phyloP scores from a whole-genome alignment of 2,888 invertebrate species.

The Lasioglossum morio region DNA sequence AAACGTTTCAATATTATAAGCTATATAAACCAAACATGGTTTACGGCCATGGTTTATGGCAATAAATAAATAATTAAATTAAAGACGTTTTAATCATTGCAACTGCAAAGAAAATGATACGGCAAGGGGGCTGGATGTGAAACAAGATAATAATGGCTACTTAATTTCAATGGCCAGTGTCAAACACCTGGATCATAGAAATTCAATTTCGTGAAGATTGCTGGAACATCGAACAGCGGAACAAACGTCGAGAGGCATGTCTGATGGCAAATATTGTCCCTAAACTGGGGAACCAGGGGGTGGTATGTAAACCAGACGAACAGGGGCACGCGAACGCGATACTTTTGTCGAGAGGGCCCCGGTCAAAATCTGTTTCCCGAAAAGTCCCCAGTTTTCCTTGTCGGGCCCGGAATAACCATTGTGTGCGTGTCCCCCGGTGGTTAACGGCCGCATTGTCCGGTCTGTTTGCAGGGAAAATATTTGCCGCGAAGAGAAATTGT shows the following conservation, averaged over 20 bases:
- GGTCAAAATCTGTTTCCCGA: constrained; percentile 25
- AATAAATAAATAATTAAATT: no score
- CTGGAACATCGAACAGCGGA: neutral
- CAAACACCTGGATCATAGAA: neutral
- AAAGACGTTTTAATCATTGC: no score
- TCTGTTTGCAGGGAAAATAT: constrained; percentile 58
- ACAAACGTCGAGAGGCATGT: neutral
- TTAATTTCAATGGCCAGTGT: neutral
- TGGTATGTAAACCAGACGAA: constrained; percentile 20
- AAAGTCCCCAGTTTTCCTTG: constrained; percentile 33
- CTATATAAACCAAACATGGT: no score
- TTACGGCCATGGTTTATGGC: no score
- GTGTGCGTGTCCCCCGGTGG: constrained; percentile 18
- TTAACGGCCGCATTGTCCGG: constrained; percentile 32
- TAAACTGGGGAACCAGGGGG: neutral
- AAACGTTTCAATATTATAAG: no score
- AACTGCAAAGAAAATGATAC: no score
- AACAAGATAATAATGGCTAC: no score
- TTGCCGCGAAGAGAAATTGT: constrained; percentile 61
- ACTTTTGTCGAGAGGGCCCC: constrained; percentile 37
- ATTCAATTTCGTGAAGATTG: neutral
- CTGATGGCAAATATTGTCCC: constrained; percentile 20
- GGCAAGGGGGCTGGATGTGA: neutral
- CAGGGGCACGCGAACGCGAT: constrained; percentile 35
- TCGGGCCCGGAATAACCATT: constrained; percentile 29